Evolutionary conservation across 2,888 invertebrate genomes (phyloP).

Genomic region (Drosophila antonietae): DNA sequence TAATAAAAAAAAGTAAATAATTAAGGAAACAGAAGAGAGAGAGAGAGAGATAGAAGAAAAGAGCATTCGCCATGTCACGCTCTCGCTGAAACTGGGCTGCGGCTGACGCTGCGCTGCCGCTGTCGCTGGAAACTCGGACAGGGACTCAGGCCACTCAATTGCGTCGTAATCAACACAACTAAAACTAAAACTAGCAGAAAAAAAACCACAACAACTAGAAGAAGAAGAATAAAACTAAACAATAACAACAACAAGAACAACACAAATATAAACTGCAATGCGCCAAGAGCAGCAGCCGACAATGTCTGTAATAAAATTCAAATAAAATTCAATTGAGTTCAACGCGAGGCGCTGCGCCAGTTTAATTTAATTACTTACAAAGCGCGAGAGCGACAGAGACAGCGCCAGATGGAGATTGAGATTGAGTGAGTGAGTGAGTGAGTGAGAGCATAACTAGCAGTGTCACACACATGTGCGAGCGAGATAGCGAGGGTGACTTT

Average conservation of each 20-base stretch:
- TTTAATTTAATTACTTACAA: conserved; percentile 76
- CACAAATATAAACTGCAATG: conserved; percentile 48
- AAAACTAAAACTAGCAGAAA: conserved; percentile 31
- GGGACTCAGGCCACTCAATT: conserved; percentile 52
- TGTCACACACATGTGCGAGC: conserved; percentile 1
- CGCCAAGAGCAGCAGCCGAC: conserved; percentile 42
- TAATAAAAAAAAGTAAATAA: conserved; percentile 44
- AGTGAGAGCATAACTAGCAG: background rate
- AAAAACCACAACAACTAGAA: background rate
- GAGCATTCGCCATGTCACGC: conserved; percentile 47
- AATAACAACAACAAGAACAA: conserved; percentile 9
- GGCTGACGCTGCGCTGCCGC: background rate
- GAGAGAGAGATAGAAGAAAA: conserved; percentile 20
- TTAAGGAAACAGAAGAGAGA: background rate
- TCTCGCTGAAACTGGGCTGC: conserved; percentile 14
- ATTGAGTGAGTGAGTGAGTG: background rate
- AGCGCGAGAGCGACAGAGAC: conserved; percentile 9
- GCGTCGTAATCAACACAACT: conserved; percentile 65
- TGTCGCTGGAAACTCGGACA: conserved; percentile 4
- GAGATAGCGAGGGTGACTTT: conserved; percentile 11
- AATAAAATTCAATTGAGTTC: conserved; percentile 79
- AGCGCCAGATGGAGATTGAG: background rate
- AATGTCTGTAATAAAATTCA: conserved; percentile 74
- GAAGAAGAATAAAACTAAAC: background rate
- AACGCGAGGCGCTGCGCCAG: conserved; percentile 65